These are phyloP conservation scores for Pao palembangensis DNA, from an alignment of 2,113 vertebrate species.

Conservation along the genomic window DNA sequence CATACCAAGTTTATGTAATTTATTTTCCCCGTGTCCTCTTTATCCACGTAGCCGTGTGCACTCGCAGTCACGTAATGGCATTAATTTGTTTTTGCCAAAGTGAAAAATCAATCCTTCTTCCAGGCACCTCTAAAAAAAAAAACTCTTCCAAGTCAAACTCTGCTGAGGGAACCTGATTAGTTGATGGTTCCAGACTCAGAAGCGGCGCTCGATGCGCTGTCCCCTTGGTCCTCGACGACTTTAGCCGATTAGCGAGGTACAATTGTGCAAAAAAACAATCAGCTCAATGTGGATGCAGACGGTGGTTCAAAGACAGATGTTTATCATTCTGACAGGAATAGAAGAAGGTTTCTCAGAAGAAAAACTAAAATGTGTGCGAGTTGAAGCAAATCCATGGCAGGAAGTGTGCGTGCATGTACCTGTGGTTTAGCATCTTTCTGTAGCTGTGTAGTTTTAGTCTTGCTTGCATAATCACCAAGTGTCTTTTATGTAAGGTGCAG, in stretches of 20 bases:
- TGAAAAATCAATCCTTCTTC: constrained; percentile 47
- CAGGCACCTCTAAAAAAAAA: constrained; percentile 1
- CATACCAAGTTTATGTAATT: neutral
- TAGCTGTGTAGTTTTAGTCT: too few relatives aligned
- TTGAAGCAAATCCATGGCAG: neutral
- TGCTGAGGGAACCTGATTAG: constrained; percentile 56
- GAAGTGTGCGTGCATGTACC: neutral
- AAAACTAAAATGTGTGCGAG: constrained; percentile 12
- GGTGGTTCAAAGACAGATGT: constrained; percentile 23
- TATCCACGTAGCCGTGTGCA: constrained; percentile 14
- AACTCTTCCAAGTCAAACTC: constrained; percentile 5
- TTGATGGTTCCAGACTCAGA: constrained; percentile 48
- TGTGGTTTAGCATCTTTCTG: too few relatives aligned
- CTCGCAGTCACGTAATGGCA: constrained; percentile 26
- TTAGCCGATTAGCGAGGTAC: constrained; percentile 40
- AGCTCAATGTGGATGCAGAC: constrained; percentile 19
- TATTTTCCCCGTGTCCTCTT: neutral
- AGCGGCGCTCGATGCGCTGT: constrained; percentile 32
- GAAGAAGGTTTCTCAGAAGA: constrained; percentile 15
- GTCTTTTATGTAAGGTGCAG: constrained; percentile 4
- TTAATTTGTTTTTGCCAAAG: constrained; percentile 55
- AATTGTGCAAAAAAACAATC: constrained; percentile 45
- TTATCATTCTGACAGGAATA: constrained; percentile 44
- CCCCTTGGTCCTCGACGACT: constrained; percentile 19
- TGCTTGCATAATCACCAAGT: neutral